Conservation (phyloP, 2,888 invertebrate species). For the Cyrtodaria siliqua region DNA sequence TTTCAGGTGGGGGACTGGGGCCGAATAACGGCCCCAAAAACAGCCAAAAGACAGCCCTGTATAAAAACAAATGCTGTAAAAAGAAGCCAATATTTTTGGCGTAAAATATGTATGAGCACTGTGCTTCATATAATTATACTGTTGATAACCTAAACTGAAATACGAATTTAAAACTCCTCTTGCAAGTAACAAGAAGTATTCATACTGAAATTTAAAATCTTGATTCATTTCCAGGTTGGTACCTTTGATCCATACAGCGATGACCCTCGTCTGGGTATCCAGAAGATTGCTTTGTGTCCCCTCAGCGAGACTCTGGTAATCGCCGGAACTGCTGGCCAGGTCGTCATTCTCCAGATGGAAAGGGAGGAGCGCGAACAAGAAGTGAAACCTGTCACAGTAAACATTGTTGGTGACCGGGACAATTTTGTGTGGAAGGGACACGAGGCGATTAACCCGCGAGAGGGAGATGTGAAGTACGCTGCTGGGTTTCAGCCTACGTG, state of each 20-base stretch:
- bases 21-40: too few species aligned
- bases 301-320: conserved; percentile 95
- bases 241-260: conserved; percentile 99
- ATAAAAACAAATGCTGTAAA: too few species aligned
- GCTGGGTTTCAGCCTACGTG: conserved; percentile 92
- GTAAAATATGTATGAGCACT: too few species aligned
- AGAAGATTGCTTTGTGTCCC: conserved; percentile 95
- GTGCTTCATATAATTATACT: too few species aligned
- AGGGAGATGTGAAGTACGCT: conserved; percentile 86
- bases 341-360: conserved; percentile 89
- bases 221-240: too few species aligned
- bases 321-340: conserved; percentile 98
- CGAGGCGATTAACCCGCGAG: conserved; percentile 91
- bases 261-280: conserved; percentile 95
- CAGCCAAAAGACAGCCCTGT: too few species aligned
- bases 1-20: too few species aligned
- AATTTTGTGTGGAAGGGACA: conserved; percentile 99
- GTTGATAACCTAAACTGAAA: too few species aligned
- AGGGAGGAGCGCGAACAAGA: conserved; percentile 81
- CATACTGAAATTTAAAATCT: too few species aligned
- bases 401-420: conserved; percentile 96
- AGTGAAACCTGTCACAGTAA: conserved; percentile 88
- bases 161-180: too few species aligned
- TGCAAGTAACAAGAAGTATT: too few species aligned
- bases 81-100: too few species aligned